Evolutionary conservation across 2,888 invertebrate genomes (phyloP), one percentile per base, ranked within the genome.

Genomic region (Metellina segmentata): DNA sequence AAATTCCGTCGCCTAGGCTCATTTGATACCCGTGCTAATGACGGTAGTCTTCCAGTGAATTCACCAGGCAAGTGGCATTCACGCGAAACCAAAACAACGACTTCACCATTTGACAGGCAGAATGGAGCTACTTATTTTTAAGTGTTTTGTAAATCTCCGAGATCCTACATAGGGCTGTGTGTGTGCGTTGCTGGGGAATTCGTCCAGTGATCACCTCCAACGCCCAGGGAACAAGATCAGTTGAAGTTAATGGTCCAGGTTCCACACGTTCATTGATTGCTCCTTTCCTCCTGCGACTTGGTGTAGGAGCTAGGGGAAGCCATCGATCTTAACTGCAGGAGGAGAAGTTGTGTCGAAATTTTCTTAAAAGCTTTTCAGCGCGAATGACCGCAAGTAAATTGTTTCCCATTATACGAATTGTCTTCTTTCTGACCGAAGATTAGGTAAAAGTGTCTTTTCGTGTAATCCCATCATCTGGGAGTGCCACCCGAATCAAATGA

Each of bases 281-380:
- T 71, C 48, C n/a, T 81, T 81, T 70, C 48, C 81, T 81, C 81
- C 51, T 20, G 82, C 19, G 82, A 51, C 19, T 82, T 49, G 71
- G 70, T 82, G 82, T 49, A 75, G 48, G n/a, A 34, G 78, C 78
- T 69, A 20, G 49, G n/a, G 81, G 87, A 48, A 53, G 81, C 20
- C 75, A 88, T 88, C 81, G 88, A 88, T 88, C 88, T 88, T 75
- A 53, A 78, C 51, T 53, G 52, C 61, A 48, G 81, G 53, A 81
- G 51, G 88, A 81, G 49, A 91, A 87, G 78, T 82, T 79, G 87
- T 51, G 72, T 78, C 77, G 83, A 91, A 91, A 88, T 91, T 91
- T 91, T 91, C 91, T 91, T 91, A 91, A 91, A 91, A 91, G 91
- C 91, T 83, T 91, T 87, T 87, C 87, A 79, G 51, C 71, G 87